phyloP scores from a whole-genome alignment of 2,113 vertebrate species.

The Chrysochloris asiatica region DNA sequence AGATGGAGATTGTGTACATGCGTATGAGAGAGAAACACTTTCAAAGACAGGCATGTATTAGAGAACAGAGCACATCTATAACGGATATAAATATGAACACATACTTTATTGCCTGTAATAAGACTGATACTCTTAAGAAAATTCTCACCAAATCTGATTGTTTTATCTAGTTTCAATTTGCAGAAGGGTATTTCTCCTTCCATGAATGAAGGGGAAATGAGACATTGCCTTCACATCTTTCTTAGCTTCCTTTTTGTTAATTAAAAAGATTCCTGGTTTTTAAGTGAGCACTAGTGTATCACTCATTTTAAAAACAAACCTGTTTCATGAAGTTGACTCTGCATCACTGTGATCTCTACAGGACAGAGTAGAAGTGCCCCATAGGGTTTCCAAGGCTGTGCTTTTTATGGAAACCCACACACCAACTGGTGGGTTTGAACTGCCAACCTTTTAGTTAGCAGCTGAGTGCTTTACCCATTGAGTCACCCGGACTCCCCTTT shows the following conservation, averaged over 20 bases:
- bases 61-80: constrained; percentile 53
- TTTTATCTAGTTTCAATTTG: constrained; percentile 35
- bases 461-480: background rate
- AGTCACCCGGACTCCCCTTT: background rate
- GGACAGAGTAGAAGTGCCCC: background rate
- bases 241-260: constrained; percentile 35
- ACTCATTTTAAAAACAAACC: background rate
- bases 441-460: background rate
- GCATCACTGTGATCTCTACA: background rate
- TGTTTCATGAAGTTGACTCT: background rate
- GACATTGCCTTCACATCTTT: constrained; percentile 11
- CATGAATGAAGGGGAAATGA: constrained; percentile 7
- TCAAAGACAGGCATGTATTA: constrained; percentile 28
- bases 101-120: constrained; percentile 14
- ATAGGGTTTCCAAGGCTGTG: background rate
- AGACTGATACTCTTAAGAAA: constrained; percentile 40
- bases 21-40: background rate
- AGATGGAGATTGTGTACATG: background rate
- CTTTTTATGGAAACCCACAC: background rate
- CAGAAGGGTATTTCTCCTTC: background rate
- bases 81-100: constrained; percentile 48
- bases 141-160: constrained; percentile 28
- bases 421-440: background rate
- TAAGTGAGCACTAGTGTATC: constrained; percentile 31
- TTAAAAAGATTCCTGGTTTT: constrained; percentile 25